phyloP scores from a whole-genome alignment of 2,113 vertebrate genomes.

The Oncorhynchus kisutch region DNA sequence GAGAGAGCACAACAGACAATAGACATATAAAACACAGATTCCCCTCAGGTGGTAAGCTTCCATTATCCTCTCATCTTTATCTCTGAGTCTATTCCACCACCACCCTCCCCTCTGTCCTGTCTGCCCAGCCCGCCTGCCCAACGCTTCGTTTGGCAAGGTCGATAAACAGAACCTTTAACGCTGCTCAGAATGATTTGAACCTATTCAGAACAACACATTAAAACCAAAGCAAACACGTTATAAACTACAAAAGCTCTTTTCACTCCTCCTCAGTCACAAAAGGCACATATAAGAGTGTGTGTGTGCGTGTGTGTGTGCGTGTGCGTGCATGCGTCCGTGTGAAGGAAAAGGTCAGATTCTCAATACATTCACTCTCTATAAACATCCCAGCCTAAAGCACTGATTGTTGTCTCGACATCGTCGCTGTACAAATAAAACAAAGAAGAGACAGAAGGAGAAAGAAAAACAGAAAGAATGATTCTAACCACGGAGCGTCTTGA shows the following conservation, averaged over 20 bases:
- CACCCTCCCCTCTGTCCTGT: constrained; percentile 8
- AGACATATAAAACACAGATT: background rate
- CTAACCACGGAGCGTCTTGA: constrained; percentile 24
- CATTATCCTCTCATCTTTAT: constrained; percentile 30
- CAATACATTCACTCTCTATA: constrained; percentile 15
- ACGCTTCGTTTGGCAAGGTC: constrained; percentile 15
- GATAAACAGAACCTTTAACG: constrained; percentile 19
- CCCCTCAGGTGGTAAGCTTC: constrained; percentile 3
- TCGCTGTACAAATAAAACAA: constrained; percentile 14
- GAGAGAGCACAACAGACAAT: background rate
- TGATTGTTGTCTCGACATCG: background rate
- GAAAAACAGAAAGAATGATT: constrained; percentile 22
- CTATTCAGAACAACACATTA: background rate
- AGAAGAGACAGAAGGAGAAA: background rate
- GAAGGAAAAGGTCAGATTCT: constrained; percentile 9
- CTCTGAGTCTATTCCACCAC: background rate
- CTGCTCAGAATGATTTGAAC: background rate
- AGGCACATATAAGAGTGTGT: constrained; percentile 1
- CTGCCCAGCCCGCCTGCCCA: background rate
- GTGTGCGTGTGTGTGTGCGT: background rate
- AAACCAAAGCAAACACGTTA: background rate
- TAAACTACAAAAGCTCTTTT: constrained; percentile 1
- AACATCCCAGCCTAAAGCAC: constrained; percentile 21
- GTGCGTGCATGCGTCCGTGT: background rate
- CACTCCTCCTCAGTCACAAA: constrained; percentile 27